Percentiles rank a stretch among this genome's conserved stretches.
These are phyloP conservation scores for Idaea dimidiata DNA, from an alignment of 2,888 invertebrate genomes.

Conservation along the genomic window DNA sequence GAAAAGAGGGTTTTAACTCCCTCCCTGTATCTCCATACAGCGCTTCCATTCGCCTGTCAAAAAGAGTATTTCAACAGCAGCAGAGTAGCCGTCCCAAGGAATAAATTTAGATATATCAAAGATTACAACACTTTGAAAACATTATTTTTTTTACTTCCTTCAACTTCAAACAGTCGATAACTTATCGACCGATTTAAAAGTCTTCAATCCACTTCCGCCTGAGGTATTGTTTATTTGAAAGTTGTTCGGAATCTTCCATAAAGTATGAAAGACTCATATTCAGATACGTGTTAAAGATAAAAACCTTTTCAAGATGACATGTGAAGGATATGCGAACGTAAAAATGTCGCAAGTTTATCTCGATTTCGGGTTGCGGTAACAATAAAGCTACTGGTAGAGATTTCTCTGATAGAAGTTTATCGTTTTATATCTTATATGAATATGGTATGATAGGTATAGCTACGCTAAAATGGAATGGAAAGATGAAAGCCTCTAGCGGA, in stretches of 20 bases:
- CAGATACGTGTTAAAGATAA: slow-evolving; percentile 24
- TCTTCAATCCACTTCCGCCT: not conserved
- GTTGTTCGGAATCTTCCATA: slow-evolving; percentile 8
- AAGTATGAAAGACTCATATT: slow-evolving; percentile 13
- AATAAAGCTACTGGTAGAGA: not conserved
- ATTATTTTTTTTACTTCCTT: too few species aligned
- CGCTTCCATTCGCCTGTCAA: too few species aligned
- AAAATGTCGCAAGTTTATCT: slow-evolving; percentile 2
- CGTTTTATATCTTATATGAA: not conserved
- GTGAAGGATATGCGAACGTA: slow-evolving; percentile 11
- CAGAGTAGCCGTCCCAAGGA: too few species aligned
- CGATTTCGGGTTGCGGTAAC: not conserved
- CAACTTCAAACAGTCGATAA: too few species aligned
- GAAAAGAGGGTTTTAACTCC: too few species aligned
- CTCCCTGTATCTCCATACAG: too few species aligned
- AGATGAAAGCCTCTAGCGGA: not conserved
- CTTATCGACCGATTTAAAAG: not conserved
- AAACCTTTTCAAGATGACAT: slow-evolving; percentile 24
- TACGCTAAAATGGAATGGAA: not conserved
- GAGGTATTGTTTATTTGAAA: slow-evolving; percentile 19
- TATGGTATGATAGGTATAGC: not conserved
- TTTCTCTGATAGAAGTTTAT: not conserved
- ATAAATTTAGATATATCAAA: too few species aligned
- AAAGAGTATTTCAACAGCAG: too few species aligned
- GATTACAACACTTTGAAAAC: too few species aligned